phyloP scores from a whole-genome alignment of 2,797 vertebrate species.

The Meda fulgida region DNA sequence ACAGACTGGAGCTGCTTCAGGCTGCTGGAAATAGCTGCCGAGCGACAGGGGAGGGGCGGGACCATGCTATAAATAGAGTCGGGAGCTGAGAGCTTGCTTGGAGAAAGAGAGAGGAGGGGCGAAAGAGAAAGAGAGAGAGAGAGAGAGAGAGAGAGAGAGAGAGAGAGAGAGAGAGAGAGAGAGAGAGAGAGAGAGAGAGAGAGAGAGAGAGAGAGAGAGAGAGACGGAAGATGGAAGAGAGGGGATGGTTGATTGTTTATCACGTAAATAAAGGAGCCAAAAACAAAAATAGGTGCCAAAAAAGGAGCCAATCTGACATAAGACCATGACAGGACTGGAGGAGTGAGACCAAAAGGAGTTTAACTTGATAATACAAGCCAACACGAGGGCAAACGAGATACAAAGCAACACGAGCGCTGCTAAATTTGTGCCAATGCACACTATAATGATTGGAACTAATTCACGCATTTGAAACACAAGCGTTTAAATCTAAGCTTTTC shows the following conservation, averaged over 20 bases:
- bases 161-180: constrained; percentile 28
- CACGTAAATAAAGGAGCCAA: constrained; percentile 43
- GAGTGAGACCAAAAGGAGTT: constrained; percentile 10
- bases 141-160: no score
- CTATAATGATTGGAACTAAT: constrained; percentile 19
- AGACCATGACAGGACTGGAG: constrained; percentile 8
- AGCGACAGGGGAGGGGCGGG: constrained; percentile 64
- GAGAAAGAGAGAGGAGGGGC: constrained; percentile 28
- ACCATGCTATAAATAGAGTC: constrained; percentile 65
- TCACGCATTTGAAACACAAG: background rate
- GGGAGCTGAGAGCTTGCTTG: constrained; percentile 53
- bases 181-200: constrained; percentile 19
- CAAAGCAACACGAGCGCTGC: constrained; percentile 1
- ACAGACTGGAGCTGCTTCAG: constrained; percentile 64
- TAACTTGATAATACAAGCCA: constrained; percentile 19
- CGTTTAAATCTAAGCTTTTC: constrained; percentile 20
- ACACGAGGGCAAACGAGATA: constrained; percentile 17
- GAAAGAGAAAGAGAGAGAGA: background rate
- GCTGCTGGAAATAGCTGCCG: constrained; percentile 67
- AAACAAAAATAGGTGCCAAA: constrained; percentile 20
- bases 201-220: background rate
- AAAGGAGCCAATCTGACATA: constrained; percentile 18
- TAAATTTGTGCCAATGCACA: background rate
- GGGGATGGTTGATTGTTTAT: constrained; percentile 18
- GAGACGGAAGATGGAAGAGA: constrained; percentile 10